phyloP scores from a whole-genome alignment of 2,113 vertebrate species.

The Labeo catla region DNA sequence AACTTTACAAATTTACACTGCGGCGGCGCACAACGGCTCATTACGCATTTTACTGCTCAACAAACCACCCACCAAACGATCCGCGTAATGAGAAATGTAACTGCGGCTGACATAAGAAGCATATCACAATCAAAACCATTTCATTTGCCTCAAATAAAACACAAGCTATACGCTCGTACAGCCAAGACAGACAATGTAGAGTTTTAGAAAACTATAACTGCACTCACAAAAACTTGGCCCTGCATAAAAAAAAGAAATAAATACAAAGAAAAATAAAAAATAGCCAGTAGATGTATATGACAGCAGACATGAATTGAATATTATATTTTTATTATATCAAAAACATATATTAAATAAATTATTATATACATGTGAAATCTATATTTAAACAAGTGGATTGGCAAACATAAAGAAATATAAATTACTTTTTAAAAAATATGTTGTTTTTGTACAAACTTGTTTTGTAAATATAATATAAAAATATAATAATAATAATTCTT shows the following conservation, averaged over 20 bases:
- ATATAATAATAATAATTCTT: too few relatives aligned
- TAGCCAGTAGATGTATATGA: not conserved
- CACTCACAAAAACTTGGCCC: not conserved
- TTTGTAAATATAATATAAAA: too few relatives aligned
- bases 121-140: slow-evolving; percentile 25
- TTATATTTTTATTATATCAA: too few relatives aligned
- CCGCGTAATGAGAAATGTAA: slow-evolving; percentile 20
- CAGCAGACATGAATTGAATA: not conserved
- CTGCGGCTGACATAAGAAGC: slow-evolving; percentile 4
- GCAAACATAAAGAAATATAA: not conserved
- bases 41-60: slow-evolving; percentile 28
- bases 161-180: not conserved
- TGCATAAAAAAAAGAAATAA: not conserved
- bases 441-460: too few relatives aligned
- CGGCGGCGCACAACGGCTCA: not conserved
- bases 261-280: not conserved
- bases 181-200: not conserved
- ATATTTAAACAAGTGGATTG: not conserved
- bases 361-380: not conserved
- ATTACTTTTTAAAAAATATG: too few relatives aligned
- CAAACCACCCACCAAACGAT: slow-evolving; percentile 16
- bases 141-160: not conserved
- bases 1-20: slow-evolving; percentile 29
- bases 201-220: not conserved
- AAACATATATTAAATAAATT: too few relatives aligned